Conservation (phyloP, 2,888 invertebrate genomes). For the Charanyca ferruginea region DNA sequence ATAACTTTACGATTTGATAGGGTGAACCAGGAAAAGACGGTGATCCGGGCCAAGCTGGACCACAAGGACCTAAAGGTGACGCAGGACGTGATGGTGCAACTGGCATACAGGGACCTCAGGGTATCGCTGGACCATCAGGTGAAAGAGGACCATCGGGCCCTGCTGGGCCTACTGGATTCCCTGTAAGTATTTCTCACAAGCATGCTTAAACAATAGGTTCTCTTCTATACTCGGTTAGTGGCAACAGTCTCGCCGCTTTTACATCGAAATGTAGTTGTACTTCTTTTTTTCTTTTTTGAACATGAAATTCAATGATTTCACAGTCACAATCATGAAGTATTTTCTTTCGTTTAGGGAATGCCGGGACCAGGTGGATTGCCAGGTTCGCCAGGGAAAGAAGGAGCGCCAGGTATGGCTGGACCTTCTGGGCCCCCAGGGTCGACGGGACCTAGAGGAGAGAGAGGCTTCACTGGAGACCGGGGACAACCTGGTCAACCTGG, state of each 20-base stretch:
- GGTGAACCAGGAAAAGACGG: conserved; percentile 96
- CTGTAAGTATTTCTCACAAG: conserved; percentile 86
- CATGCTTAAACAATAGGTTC: too few species aligned
- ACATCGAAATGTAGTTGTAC: too few species aligned
- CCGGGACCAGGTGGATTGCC: conserved; percentile 94
- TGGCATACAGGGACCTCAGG: conserved; percentile 94
- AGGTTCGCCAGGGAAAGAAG: conserved; percentile 95
- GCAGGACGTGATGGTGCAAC: conserved; percentile 95
- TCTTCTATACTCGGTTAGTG: too few species aligned
- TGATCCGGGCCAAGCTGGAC: conserved; percentile 94
- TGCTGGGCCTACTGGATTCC: conserved; percentile 95
- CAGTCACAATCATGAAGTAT: neutral
- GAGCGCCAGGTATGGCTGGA: conserved; percentile 94
- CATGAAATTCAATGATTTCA: too few species aligned
- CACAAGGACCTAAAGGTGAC: conserved; percentile 95
- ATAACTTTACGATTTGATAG: conserved; percentile 69
- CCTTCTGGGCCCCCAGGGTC: conserved; percentile 92
- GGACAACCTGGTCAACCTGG: conserved; percentile 93
- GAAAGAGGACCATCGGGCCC: conserved; percentile 95
- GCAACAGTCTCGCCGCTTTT: too few species aligned
- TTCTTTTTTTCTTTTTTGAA: too few species aligned
- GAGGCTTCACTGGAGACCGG: conserved; percentile 94
- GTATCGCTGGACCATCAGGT: conserved; percentile 93
- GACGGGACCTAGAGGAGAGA: conserved; percentile 92
- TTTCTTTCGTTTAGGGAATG: conserved; percentile 89